phyloP scores from a whole-genome alignment of 1,140 invertebrate genomes.

The Probaryconus sp. region DNA sequence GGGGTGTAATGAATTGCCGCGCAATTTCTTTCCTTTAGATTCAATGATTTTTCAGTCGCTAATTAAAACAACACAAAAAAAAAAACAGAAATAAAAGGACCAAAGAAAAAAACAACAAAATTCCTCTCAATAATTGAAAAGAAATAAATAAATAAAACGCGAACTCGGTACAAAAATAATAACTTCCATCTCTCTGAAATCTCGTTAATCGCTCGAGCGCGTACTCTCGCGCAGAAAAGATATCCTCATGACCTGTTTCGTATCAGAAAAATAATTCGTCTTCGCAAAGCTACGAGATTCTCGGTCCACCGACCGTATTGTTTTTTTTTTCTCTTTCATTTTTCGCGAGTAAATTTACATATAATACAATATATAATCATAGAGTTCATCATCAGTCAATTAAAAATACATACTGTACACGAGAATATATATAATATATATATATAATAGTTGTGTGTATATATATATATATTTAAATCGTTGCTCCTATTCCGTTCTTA shows the following conservation, averaged over 20 bases:
- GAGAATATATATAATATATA: conserved; percentile 41
- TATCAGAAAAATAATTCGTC: conserved; percentile 53
- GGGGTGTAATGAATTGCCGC: too few relatives aligned
- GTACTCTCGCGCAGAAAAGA: conserved; percentile 40
- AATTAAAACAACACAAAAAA: too few relatives aligned
- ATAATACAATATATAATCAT: conserved; percentile 61
- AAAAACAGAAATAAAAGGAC: too few relatives aligned
- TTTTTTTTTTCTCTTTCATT: too few relatives aligned
- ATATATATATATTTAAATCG: conserved; percentile 18
- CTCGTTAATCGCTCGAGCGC: conserved; percentile 37
- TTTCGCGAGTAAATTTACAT: conserved; percentile 58
- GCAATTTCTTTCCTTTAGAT: too few relatives aligned
- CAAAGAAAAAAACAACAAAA: too few relatives aligned
- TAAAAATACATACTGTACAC: conserved; percentile 59
- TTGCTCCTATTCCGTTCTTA: conserved; percentile 41
- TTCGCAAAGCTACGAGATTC: conserved; percentile 47
- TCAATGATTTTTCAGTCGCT: too few relatives aligned
- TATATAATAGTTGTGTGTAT: not conserved
- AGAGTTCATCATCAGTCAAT: conserved; percentile 51
- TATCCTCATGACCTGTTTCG: conserved; percentile 21
- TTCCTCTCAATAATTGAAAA: not conserved
- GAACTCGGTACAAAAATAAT: not conserved
- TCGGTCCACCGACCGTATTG: conserved; percentile 28
- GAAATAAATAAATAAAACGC: conserved; percentile 17
- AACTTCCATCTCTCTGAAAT: conserved; percentile 17